Evolutionary conservation across 2,113 vertebrate species (phyloP).

Genomic region (Marmota flaviventris): DNA sequence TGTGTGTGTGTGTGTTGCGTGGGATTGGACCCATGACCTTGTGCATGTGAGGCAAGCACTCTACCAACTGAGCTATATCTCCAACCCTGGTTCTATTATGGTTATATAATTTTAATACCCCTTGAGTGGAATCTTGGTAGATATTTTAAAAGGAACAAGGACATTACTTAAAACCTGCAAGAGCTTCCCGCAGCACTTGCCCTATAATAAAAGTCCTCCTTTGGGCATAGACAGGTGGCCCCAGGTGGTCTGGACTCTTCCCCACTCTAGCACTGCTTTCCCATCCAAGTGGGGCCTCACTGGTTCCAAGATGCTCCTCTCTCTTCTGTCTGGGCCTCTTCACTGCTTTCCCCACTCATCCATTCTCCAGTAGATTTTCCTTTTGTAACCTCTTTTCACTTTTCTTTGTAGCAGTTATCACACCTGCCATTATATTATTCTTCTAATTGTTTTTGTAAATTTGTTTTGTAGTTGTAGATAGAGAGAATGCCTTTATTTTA

Average conservation of each 20-base stretch:
- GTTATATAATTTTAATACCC: not conserved
- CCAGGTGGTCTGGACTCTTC: not conserved
- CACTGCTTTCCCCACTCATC: not conserved
- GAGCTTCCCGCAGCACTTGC: too few species aligned
- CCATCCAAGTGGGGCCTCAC: not conserved
- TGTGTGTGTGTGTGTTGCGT: too few species aligned
- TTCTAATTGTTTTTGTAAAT: too few species aligned
- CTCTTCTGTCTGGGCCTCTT: not conserved
- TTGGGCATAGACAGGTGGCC: fast-evolving
- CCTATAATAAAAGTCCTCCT: not conserved
- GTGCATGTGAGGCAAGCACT: too few species aligned
- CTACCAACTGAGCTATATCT: too few species aligned
- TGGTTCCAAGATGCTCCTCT: not conserved
- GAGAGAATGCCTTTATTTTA: too few species aligned
- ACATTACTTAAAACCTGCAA: not conserved
- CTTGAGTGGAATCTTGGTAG: not conserved
- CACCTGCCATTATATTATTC: not conserved
- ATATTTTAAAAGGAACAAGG: not conserved
- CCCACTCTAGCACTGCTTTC: not conserved
- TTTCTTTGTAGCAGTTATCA: not conserved
- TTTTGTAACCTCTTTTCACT: not conserved
- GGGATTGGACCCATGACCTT: too few species aligned
- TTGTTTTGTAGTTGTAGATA: too few species aligned
- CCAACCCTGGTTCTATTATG: not conserved
- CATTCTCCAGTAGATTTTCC: not conserved